Evolutionary conservation across 2,888 invertebrate genomes (phyloP), one percentile per base, ranked within the genome.

Genomic region (Ennomos quercinarius): DNA sequence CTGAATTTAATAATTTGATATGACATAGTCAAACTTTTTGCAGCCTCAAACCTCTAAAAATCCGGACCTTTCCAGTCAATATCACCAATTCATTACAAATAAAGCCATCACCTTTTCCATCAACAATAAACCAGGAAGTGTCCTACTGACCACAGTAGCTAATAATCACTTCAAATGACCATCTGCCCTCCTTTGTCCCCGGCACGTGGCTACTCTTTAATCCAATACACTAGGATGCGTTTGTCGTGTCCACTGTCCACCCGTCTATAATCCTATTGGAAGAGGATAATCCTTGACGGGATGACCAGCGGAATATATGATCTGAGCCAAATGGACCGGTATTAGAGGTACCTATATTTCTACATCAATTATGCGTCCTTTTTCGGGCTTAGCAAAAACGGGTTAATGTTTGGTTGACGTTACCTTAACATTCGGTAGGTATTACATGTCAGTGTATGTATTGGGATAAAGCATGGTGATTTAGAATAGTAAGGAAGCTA

Each of bases 161-260:
- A 64, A 50, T 55, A 61, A 56, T 54, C 36, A 42, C 48, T 45
- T 40, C 52, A 56, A 55, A 66, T 42, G 45, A 57, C 63, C 81
- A 82, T 77, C 77, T 78, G 81, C 67, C 63, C 55, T 53, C 66
- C 59, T 67, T 67, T 73, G 61, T 60, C 56, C 64, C 0, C 11
- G 70, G 65, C 74, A 65, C 76, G 72, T 71, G 74, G 62, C 76
- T 51, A 69, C 72, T 70, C 77, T 43, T 38, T 86, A 89, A 91
- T 89, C 88, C 87, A 77, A 85, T 87, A 81, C 50, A 50, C 56
- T 67, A 43, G 37, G 83, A 90, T 89, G 89, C 80, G 76, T 83
- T 84, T 85, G 73, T 75, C 85, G 64, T 88, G 90, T 91, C 80
- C 81, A 71, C 27, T 27, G 27, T 27, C 27, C 27, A 43, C 47